phyloP scores from a whole-genome alignment of 1,140 invertebrate species.

The Hypsibius dujardini region DNA sequence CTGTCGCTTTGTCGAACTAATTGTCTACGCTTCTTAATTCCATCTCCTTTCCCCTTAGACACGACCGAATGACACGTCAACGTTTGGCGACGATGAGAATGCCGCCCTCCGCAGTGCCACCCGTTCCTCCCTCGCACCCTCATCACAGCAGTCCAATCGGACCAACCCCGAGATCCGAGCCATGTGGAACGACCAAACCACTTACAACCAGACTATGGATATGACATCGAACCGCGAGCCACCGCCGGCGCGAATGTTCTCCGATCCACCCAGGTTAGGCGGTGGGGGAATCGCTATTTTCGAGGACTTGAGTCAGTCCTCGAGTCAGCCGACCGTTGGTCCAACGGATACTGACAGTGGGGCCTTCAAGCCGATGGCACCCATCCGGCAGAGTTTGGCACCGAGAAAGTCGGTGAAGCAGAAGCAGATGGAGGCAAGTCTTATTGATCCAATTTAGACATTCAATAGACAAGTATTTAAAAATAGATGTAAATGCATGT shows the following conservation, averaged over 20 bases:
- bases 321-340: background rate
- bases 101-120: background rate
- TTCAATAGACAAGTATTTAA: too few species aligned
- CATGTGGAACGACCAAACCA: too few species aligned
- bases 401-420: background rate
- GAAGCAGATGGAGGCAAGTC: too few species aligned
- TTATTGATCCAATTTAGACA: too few species aligned
- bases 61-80: background rate
- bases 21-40: too few species aligned
- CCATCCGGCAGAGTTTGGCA: background rate
- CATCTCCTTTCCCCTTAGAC: background rate
- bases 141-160: background rate
- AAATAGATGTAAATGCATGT: too few species aligned
- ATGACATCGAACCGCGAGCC: background rate
- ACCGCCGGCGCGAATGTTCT: too few species aligned
- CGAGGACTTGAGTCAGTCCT: background rate
- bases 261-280: too few species aligned
- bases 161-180: background rate
- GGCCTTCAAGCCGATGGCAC: background rate
- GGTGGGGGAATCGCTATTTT: too few species aligned
- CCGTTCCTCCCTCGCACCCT: background rate
- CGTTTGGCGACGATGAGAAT: background rate
- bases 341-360: background rate
- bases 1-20: too few species aligned
- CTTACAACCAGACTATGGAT: conserved; percentile 2